phyloP scores from a whole-genome alignment of 2,797 vertebrate species.

The Discoglossus pictus region DNA sequence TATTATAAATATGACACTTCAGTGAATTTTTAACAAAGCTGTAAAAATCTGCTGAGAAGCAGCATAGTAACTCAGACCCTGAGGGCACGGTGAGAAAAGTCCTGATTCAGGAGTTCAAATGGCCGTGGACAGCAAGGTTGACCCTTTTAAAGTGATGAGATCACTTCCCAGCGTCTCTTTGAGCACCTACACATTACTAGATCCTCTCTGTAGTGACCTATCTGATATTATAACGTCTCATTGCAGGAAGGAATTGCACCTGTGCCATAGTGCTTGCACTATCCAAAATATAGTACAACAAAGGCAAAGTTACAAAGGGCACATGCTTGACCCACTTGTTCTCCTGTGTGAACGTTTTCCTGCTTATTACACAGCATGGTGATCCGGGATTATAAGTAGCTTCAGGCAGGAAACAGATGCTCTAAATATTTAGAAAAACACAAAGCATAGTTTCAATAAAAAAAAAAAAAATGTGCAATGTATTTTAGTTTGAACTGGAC shows the following conservation, averaged over 20 bases:
- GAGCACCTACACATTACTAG: too few relatives aligned
- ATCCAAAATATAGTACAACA: slow-evolving; percentile 22
- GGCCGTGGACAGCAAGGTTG: too few relatives aligned
- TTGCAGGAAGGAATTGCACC: slow-evolving; percentile 29
- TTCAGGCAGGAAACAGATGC: slow-evolving; percentile 65
- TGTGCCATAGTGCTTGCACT: slow-evolving; percentile 10
- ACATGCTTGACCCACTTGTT: slow-evolving; percentile 24
- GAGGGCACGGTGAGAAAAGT: too few relatives aligned
- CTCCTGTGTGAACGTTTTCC: slow-evolving; percentile 12
- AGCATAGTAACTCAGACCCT: too few relatives aligned
- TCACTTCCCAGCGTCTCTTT: too few relatives aligned
- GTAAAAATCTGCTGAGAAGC: too few relatives aligned
- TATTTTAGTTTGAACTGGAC: slow-evolving; percentile 55
- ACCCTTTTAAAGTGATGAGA: too few relatives aligned
- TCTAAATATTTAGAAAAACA: slow-evolving; percentile 45
- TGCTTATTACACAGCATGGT: slow-evolving; percentile 56
- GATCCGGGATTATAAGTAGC: slow-evolving; percentile 49
- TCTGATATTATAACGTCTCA: not conserved
- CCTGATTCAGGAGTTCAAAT: too few relatives aligned
- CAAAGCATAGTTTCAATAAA: slow-evolving; percentile 59
- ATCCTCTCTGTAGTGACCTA: not conserved
- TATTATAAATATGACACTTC: too few relatives aligned
- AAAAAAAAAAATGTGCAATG: slow-evolving; percentile 58
- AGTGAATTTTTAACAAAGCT: too few relatives aligned
- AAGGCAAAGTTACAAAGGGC: slow-evolving; percentile 19